phyloP scores from a whole-genome alignment of 92 coral and sea anemone species.

The Ricordea florida region DNA sequence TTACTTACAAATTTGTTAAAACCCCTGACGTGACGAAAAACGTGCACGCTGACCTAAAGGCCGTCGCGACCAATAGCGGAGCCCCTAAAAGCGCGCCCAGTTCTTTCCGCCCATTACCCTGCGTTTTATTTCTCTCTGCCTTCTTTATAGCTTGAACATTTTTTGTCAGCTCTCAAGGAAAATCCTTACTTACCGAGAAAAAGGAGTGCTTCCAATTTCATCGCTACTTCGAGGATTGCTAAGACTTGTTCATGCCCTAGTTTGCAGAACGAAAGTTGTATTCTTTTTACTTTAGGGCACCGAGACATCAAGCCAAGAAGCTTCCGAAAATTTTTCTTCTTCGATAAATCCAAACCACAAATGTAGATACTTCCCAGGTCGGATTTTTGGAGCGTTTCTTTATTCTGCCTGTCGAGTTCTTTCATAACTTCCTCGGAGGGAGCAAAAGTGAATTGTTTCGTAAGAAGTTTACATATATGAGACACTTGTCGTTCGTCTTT shows the following conservation, averaged over 20 bases:
- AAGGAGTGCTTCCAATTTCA: slow-evolving; percentile 6
- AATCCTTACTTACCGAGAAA: not conserved
- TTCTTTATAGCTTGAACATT: too few relatives aligned
- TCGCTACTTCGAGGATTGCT: not conserved
- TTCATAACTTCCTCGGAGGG: not conserved
- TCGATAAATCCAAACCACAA: slow-evolving; percentile 13
- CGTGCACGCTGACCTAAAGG: too few relatives aligned
- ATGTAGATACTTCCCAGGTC: slow-evolving; percentile 11
- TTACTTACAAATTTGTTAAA: too few relatives aligned
- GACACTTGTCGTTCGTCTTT: slow-evolving; percentile 18
- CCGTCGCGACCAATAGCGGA: too few relatives aligned
- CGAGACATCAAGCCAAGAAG: slow-evolving; percentile 22
- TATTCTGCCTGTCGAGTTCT: not conserved
- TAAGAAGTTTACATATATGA: slow-evolving; percentile 27
- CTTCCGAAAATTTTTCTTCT: not conserved
- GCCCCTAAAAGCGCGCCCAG: too few relatives aligned
- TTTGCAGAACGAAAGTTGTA: slow-evolving; percentile 25
- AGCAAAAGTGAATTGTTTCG: slow-evolving; percentile 36
- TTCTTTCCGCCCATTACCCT: too few relatives aligned
- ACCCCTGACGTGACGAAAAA: too few relatives aligned
- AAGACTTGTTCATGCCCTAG: not conserved
- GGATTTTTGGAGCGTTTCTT: slow-evolving; percentile 4
- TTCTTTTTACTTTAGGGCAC: slow-evolving; percentile 25
- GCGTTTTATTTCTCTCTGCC: too few relatives aligned
- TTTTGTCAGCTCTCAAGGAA: too few relatives aligned